phyloP scores from a whole-genome alignment of 2,113 vertebrate genomes.

The Takifugu bimaculatus region DNA sequence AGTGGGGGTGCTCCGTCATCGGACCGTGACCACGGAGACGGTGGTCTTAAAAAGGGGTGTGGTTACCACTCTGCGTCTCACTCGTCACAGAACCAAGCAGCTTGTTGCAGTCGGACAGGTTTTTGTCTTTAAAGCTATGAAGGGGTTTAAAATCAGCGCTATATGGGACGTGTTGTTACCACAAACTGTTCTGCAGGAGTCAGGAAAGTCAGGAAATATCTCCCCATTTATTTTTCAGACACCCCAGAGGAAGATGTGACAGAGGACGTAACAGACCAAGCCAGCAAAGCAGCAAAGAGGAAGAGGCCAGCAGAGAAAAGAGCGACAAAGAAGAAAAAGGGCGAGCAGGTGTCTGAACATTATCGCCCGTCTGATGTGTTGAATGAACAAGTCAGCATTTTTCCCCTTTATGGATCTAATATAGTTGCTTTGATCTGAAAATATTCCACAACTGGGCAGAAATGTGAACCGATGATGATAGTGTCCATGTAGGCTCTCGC shows the following conservation, averaged over 20 bases:
- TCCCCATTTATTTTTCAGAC: slow-evolving; percentile 31
- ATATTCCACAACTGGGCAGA: no score
- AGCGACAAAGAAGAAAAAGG: slow-evolving; percentile 64
- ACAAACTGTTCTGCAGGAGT: neutral
- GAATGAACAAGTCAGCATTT: no score
- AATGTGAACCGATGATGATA: no score
- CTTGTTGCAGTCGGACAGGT: no score
- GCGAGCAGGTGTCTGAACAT: slow-evolving; percentile 34
- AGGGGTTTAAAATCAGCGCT: no score
- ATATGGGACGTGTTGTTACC: no score
- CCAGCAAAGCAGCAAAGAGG: slow-evolving; percentile 60
- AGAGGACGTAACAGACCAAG: slow-evolving; percentile 44
- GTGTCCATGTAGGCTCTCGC: no score
- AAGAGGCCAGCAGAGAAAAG: slow-evolving; percentile 23
- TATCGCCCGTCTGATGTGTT: no score
- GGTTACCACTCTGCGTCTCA: slow-evolving; percentile 5
- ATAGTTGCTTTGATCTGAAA: no score
- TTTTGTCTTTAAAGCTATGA: no score
- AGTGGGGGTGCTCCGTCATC: slow-evolving; percentile 61
- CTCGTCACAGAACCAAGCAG: neutral
- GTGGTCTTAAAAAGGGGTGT: slow-evolving; percentile 22
- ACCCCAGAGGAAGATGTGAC: slow-evolving; percentile 33
- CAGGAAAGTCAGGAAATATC: neutral
- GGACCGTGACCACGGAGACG: slow-evolving; percentile 27
- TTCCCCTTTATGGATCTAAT: no score